Percentiles rank a stretch among this genome's conserved stretches.
Conservation (phyloP, 2,888 invertebrate species). For the Leucophenga montana region DNA sequence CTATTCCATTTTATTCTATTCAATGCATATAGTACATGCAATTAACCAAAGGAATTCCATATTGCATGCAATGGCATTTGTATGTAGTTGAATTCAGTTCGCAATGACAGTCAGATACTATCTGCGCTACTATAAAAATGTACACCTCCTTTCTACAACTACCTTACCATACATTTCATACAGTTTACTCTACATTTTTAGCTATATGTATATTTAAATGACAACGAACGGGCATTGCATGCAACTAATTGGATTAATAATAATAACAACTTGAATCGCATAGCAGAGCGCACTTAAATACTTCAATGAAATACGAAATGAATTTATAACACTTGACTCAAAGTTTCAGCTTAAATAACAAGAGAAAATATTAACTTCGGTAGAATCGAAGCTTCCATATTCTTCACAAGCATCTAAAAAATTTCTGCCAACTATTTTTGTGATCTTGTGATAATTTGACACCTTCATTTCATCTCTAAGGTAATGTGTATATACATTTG, state of each 20-base stretch:
- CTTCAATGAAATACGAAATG: too few species aligned
- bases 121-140: conserved; percentile 7
- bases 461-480: too few species aligned
- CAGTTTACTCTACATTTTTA: too few species aligned
- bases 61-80: neutral
- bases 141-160: neutral
- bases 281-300: too few species aligned
- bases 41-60: conserved; percentile 10
- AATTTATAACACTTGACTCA: too few species aligned
- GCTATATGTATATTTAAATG: neutral
- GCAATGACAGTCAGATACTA: conserved; percentile 16
- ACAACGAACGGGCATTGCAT: conserved; percentile 1
- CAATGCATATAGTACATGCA: conserved; percentile 12
- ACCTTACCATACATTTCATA: too few species aligned
- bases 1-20: neutral
- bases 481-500: too few species aligned
- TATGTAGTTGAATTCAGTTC: neutral
- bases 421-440: too few species aligned
- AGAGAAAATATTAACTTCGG: too few species aligned
- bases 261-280: neutral
- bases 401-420: too few species aligned
- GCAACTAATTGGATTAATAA: conserved; percentile 9
- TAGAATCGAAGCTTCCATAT: neutral
- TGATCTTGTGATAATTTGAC: too few species aligned
- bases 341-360: too few species aligned